Base-by-base conservation (phyloP, 2,797 vertebrate species). In the Merluccius polli region DNA sequence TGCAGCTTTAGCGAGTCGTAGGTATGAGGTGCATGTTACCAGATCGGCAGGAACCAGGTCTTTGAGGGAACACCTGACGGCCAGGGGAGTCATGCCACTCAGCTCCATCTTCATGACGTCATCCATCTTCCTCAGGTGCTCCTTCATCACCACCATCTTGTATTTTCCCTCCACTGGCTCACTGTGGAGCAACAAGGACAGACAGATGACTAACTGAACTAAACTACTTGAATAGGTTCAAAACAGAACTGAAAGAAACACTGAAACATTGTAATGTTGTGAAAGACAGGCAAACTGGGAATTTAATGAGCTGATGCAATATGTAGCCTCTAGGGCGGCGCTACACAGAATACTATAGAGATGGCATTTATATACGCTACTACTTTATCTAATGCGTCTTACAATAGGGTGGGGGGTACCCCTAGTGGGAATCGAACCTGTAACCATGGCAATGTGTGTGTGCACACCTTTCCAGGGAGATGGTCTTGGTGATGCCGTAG, bases 11-110 rank as follows among this genome's bases (percentile, higher is more conserved):
- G 21, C 6, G 13, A 59, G 48, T 48, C 48, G 5, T 59, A 59
- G 12, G 59, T 24, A 27, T 27, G 59, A 65, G 59, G 24, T 41
- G 31, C 31, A 32, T 7, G 21, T 89, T 78, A 94, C 94, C 87
- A 83, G 77, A 72, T 93, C 84, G 33, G 88, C 85, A 2, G 94
- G 93, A 33, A 94, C 83, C 27, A 95, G 86, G 81, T 92, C 89
- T 77, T 92, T 94, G 4, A 95, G 87, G n/a, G 92, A 91, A 83
- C 94, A 95, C 78, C 85, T 91, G 80, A 93, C 73, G 27, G 92
- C 93, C 78, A 86, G 88, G 74, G 91, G 87, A 75, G 83, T 32
- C 86, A 91, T 87, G 27, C 15, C 6, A 9, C 21, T 4, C 71
- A 93, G 82, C 27, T 88, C 85, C 4, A 30, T 4, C 0, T 78